Conservation (phyloP, 2,888 invertebrate species). For the Ophion ellenae region DNA sequence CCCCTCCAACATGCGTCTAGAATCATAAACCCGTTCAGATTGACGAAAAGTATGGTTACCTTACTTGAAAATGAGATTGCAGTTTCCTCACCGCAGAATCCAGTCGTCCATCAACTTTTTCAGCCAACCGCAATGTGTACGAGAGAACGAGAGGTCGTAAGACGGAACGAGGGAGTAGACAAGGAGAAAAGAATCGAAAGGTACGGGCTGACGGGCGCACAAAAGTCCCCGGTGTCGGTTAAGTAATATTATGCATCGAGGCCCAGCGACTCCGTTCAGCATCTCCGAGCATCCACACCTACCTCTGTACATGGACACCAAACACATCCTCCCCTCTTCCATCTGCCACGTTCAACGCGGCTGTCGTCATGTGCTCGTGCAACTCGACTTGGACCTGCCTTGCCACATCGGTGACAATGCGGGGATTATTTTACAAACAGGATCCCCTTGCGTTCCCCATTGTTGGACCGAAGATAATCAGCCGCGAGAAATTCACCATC, state of each 20-base stretch:
- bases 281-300: slow-evolving; percentile 38
- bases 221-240: slow-evolving; percentile 76
- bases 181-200: slow-evolving; percentile 23
- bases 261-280: slow-evolving; percentile 50
- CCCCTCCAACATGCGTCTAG: too few species aligned
- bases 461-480: slow-evolving; percentile 59
- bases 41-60: too few species aligned
- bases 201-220: slow-evolving; percentile 79
- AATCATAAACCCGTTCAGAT: too few species aligned
- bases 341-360: slow-evolving; percentile 34
- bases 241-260: slow-evolving; percentile 71
- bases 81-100: too few species aligned
- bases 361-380: slow-evolving; percentile 36
- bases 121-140: background rate
- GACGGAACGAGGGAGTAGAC: slow-evolving; percentile 1
- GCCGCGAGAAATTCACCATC: slow-evolving; percentile 61
- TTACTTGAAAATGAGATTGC: too few species aligned
- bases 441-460: slow-evolving; percentile 70
- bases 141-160: background rate
- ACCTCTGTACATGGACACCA: slow-evolving; percentile 18
- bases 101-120: background rate
- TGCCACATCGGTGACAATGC: slow-evolving; percentile 73
- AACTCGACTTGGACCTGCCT: slow-evolving; percentile 43
- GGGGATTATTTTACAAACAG: slow-evolving; percentile 81
- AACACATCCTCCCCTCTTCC: slow-evolving; percentile 37